These are phyloP conservation scores for Microctonus aethiopoides DNA, from an alignment of 2,888 invertebrate species.

Conservation along the genomic window DNA sequence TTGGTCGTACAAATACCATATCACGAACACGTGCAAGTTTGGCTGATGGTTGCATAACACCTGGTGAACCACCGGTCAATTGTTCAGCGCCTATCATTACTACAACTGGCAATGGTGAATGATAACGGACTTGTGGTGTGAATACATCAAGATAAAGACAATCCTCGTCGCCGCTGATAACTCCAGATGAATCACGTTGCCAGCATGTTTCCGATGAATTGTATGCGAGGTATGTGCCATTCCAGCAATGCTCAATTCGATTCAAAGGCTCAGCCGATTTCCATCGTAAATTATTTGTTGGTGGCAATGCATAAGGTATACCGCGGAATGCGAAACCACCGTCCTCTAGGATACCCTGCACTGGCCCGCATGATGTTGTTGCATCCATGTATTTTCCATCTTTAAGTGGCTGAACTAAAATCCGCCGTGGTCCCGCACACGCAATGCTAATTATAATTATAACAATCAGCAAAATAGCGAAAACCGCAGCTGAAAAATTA, in stretches of 20 bases:
- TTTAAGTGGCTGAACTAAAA: slow-evolving; percentile 73
- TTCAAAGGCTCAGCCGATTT: slow-evolving; percentile 76
- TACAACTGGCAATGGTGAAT: slow-evolving; percentile 83
- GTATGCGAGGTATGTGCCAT: slow-evolving; percentile 77
- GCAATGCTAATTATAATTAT: slow-evolving; percentile 75
- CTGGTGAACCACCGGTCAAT: slow-evolving; percentile 81
- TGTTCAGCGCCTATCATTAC: slow-evolving; percentile 85
- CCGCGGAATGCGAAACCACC: slow-evolving; percentile 84
- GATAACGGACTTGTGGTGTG: slow-evolving; percentile 84
- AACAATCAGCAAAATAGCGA: slow-evolving; percentile 72
- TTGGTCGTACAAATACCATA: slow-evolving; percentile 87
- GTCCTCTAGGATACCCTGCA: slow-evolving; percentile 83
- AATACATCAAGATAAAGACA: slow-evolving; percentile 86
- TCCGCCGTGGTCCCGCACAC: slow-evolving; percentile 70
- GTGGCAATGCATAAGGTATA: slow-evolving; percentile 84
- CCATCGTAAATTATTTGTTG: slow-evolving; percentile 77
- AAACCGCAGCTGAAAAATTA: slow-evolving; percentile 69
- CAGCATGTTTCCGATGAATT: slow-evolving; percentile 76
- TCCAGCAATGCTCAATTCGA: slow-evolving; percentile 82
- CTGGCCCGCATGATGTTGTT: slow-evolving; percentile 80
- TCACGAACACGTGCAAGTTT: slow-evolving; percentile 81
- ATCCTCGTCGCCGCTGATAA: slow-evolving; percentile 79
- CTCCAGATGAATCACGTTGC: slow-evolving; percentile 77
- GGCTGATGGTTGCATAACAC: slow-evolving; percentile 79
- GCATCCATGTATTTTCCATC: slow-evolving; percentile 80